Base-by-base conservation (phyloP, 2,888 invertebrate species). In the Coelinius sp. region DNA sequence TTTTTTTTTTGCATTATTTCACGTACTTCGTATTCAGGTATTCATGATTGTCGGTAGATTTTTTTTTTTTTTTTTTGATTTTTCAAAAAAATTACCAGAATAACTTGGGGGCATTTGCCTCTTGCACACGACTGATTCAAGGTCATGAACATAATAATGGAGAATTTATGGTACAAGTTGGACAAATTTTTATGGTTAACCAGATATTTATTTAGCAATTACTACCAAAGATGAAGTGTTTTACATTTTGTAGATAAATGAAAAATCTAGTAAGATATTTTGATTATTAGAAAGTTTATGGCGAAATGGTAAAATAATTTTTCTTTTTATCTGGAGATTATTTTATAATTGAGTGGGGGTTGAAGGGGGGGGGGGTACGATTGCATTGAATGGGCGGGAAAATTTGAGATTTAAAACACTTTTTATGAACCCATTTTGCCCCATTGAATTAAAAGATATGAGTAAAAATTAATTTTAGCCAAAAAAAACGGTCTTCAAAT, bases 171-270 rank as follows among this genome's bases (percentile, higher is more conserved):
- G 49, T 49, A 49, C 49, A 49, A 49, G 20, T 49, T 49, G 25
- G 35, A 59, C 31, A 31, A 20, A 31, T 59, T 59, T 49, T 35
- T 59, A 56, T 14, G 27, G 17, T 56, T 27, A 27, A 67, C 78
- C 81, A 84, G 77, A 84, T 86, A 85, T 86, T 86, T 86, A 86
- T 86, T 85, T 86, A 82, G 83, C 86, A 87, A 85, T 84, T 84
- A 82, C 81, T 86, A 87, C 87, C 87, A 87, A 87, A 87, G 87
- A 87, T 83, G 76, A 81, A 80, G 78, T 77, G 74, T 80, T 83
- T 81, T 79, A 76, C 79, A 81, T 79, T 84, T 82, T 84, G 83
- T 81, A 82, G 74, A 80, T 77, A n/a, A n/a, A n/a, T n/a, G n/a
- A n/a, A 75, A 69, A 52, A 75, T 75, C 65, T 22, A 76, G 77